Base-by-base conservation (phyloP, 2,888 invertebrate species). In the Gerris lacustris region DNA sequence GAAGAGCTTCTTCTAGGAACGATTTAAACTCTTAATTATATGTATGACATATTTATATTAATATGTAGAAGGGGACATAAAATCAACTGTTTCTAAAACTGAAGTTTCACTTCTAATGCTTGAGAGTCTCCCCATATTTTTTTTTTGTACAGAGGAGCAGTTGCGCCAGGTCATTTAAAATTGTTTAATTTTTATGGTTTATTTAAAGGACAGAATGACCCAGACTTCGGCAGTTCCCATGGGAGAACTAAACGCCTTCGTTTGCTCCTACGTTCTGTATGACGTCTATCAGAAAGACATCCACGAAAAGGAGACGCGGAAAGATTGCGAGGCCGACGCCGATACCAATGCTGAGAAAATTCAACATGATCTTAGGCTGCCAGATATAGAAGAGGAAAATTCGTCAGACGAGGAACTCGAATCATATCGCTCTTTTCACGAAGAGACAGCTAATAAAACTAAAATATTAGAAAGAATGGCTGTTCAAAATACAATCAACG, bases 391-490 rank as follows among this genome's bases (percentile, higher is more conserved):
- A 64, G 64, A 64, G 9, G 64, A 64, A 7, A 9, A 9, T n/a
- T 64, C 64, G 31, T 18, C 64, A 2, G 64, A 64, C 7, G 64
- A 64, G 17, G 64, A 64, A 17, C 9, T 64, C 7, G 64, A 64
- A 2, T n/a, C 11, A n/a, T 31, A 64, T 64, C 7, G 17, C 11
- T n/a, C 31, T 7, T 64, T 64, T 64, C 9, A 17, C 7, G 64
- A 64, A 64, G 64, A 64, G 17, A 64, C 64, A n/a, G 31, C 31
- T 31, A 9, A 64, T 64, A 64, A 64, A 64, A 64, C 18, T 64
- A 64, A 64, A 64, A 64, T 64, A n/a, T 64, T 64, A 64, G 64
- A 64, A 6, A 64, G 64, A 64, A 64, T 64, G 64, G 64, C 31
- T 9, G 64, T 64, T 64, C 64, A 64, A 64, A 64, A 64, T 31